Evolutionary conservation across 2,888 invertebrate species (phyloP).

Genomic region (Aradus depressus): DNA sequence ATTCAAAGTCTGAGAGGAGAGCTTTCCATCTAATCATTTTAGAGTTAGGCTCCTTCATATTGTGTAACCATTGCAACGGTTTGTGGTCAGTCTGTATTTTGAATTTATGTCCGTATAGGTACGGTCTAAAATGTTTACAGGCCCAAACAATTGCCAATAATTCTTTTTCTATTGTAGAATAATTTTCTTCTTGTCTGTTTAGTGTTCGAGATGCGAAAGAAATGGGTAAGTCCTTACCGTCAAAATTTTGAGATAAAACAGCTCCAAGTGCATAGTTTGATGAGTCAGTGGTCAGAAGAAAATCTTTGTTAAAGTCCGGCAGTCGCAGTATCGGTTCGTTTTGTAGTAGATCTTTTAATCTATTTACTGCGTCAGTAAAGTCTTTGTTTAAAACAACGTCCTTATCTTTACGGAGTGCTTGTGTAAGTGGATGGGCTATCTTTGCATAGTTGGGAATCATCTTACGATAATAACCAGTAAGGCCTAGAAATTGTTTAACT

Average conservation of each 20-base stretch:
- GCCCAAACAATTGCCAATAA: slow-evolving; percentile 34
- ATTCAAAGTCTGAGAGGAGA: no score
- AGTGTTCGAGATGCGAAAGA: slow-evolving; percentile 34
- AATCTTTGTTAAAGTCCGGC: slow-evolving; percentile 27
- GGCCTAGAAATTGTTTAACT: no score
- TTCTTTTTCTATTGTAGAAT: slow-evolving; percentile 33
- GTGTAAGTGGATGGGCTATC: no score
- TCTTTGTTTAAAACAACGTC: slow-evolving; percentile 21
- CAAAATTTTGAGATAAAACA: slow-evolving; percentile 30
- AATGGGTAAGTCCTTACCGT: slow-evolving; percentile 35
- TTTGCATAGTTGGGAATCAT: no score
- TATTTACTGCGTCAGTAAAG: slow-evolving; percentile 6
- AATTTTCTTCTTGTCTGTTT: slow-evolving; percentile 32
- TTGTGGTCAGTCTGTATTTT: slow-evolving; percentile 31
- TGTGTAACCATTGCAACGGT: no score
- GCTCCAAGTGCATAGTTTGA: slow-evolving; percentile 32
- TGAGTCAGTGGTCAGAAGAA: slow-evolving; percentile 31
- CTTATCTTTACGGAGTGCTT: neutral
- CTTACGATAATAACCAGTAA: no score
- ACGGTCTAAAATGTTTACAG: slow-evolving; percentile 33
- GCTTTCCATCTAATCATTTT: no score
- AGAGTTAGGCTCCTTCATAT: no score
- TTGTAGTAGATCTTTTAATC: slow-evolving; percentile 11
- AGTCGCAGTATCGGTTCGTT: slow-evolving; percentile 20
- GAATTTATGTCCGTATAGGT: slow-evolving; percentile 25